Evolutionary conservation across 2,888 invertebrate species (phyloP), one percentile per base, ranked within the genome.

Genomic region (Xestia ashworthii): DNA sequence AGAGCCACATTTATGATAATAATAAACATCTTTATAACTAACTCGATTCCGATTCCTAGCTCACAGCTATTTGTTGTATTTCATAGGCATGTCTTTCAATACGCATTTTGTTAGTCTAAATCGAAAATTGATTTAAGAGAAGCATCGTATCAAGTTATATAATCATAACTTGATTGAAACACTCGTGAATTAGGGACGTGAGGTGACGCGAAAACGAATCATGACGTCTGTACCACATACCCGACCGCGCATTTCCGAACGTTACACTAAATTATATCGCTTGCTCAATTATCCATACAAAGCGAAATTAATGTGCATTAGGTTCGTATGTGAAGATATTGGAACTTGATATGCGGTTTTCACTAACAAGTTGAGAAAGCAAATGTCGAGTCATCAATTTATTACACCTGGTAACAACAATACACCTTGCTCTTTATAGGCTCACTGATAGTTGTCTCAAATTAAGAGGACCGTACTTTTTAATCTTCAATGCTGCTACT

Each of bases 81-180:
- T 41, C 22, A 58, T 48, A 66, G 4, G 8, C 55, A 48, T 32
- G 4, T 14, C 16, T 22, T 50, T 22, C 14, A 16, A 5, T 41
- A 38, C 32, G 16, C 3, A 60, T 60, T 66, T 32, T n/a, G 46
- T 50, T 38, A 44, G 32, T 32, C 11, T 22, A 67, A 67, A 48
- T 68, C 62, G n/a, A 41, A 50, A 25, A 55, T 25, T 60, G 66
- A 67, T 71, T 78, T 76, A 41, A 82, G 82, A 74, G 60, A 68
- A 71, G 67, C 48, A 76, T 70, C 68, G 67, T 71, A 67, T 71
- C 53, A 65, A 55, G 71, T 88, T 81, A 84, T 74, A 83, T 83
- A 88, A 86, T 78, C 75, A 75, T 77, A 81, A 70, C 67, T 77
- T 71, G 82, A 84, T 84, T 86, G 75, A 82, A 82, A 86, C 77